phyloP scores from a whole-genome alignment of 2,113 vertebrate species.

The Ranitomeya variabilis region DNA sequence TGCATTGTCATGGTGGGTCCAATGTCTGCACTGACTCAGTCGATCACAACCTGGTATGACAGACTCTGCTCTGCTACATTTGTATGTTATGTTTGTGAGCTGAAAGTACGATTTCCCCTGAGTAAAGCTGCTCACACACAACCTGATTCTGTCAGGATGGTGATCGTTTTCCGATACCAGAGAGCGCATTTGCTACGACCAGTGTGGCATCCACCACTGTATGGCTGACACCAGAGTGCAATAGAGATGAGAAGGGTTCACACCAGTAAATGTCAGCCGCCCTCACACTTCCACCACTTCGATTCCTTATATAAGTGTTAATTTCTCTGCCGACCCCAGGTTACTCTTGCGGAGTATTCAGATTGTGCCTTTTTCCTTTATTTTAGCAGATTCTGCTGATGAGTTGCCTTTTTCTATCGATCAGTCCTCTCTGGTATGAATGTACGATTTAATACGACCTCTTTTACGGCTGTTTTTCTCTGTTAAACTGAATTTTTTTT shows the following conservation, averaged over 20 bases:
- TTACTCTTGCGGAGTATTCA: conserved; percentile 72
- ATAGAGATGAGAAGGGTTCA: background rate
- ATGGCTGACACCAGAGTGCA: background rate
- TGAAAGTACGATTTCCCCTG: background rate
- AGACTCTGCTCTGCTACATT: background rate
- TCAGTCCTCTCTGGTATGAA: conserved; percentile 81
- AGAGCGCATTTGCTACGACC: background rate
- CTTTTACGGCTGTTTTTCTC: background rate
- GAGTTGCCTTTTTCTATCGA: conserved; percentile 82
- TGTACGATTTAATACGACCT: conserved; percentile 90
- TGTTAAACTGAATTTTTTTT: background rate
- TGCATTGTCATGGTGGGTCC: too few relatives aligned
- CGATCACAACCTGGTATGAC: background rate
- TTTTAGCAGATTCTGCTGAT: conserved; percentile 67
- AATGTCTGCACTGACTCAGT: too few relatives aligned
- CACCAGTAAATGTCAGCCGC: background rate
- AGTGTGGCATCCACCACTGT: background rate
- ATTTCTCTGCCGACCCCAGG: too few relatives aligned
- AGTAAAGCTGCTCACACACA: background rate
- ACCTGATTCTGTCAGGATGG: background rate
- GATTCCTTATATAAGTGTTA: conserved; percentile 56
- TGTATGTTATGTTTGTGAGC: background rate
- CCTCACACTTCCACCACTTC: background rate
- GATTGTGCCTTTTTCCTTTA: conserved; percentile 87
- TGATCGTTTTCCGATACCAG: background rate